Evolutionary conservation across 2,113 vertebrate genomes (phyloP), one percentile per base, ranked within the genome.

Genomic region (Thunnus maccoyii): DNA sequence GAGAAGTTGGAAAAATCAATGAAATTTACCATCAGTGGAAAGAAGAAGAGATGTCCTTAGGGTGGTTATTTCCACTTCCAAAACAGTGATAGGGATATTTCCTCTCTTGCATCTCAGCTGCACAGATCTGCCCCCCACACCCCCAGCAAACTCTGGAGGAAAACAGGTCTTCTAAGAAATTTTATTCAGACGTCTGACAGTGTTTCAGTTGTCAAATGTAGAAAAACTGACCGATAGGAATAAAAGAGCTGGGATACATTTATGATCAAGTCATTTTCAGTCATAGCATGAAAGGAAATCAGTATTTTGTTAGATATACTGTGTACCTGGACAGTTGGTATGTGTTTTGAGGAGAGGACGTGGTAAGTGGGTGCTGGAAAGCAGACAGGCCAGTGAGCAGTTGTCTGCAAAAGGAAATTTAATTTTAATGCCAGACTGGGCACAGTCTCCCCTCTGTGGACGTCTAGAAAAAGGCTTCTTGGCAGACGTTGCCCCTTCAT

Each of bases 321-420:
- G 67, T 82, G 76, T 91, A 90, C 87, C 86, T 90, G 90, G 74
- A 85, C 63, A 72, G 82, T 81, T 83, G 72, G 82, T 76, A 46
- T 86, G 72, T 78, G 66, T 86, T 68, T 70, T 74, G 63, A 80
- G 60, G 65, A n/a, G 62, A 82, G 72, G 63, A 80, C 8, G n/a
- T 85, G 83, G 69, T 91, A 86, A 87, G 87, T 89, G 87, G 82
- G 57, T 89, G 82, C 82, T 91, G 83, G 83, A 88, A 84, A 85
- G 83, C 54, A 76, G 79, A 84, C 85, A 70, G 82, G 55, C 76
- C 81, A 86, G 64, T 84, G 81, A 80, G 87, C 86, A 72, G 82
- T 86, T 87, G 86, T 92, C 91, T 88, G 73, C 75, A 72, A 77
- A 91, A 89, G 92, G 91, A 93, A 92, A 93, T 92, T 82, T 92